Evolutionary conservation across 2,797 vertebrate species (phyloP).

Genomic region (Artibeus jamaicensis): DNA sequence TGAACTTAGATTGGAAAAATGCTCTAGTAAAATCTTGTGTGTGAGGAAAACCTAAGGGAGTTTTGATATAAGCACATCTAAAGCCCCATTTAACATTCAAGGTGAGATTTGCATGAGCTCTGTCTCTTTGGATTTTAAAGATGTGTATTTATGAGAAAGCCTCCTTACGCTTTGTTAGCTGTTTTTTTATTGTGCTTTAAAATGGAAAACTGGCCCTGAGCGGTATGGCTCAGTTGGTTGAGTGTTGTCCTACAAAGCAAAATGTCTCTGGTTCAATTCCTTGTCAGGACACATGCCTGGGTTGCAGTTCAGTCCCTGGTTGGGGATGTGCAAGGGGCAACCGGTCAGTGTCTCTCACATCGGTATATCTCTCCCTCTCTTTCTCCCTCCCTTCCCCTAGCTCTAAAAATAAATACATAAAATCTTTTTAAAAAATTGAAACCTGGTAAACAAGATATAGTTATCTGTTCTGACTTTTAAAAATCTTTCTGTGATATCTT

Average conservation of each 20-base stretch:
- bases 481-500: not conserved
- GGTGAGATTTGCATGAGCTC: conserved; percentile 3
- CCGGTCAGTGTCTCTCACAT: too few species aligned
- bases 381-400: too few species aligned
- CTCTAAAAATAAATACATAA: too few species aligned
- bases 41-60: not conserved
- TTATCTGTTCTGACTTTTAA: not conserved
- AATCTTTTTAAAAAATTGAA: too few species aligned
- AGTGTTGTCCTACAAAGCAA: too few species aligned
- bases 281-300: too few species aligned
- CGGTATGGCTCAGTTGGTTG: too few species aligned
- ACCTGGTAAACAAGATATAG: not conserved
- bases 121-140: conserved; percentile 28
- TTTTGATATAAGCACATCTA: not conserved
- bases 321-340: too few species aligned
- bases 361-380: too few species aligned
- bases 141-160: conserved; percentile 9
- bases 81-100: conserved; percentile 40
- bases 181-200: conserved; percentile 51
- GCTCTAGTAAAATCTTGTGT: not conserved
- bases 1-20: not conserved
- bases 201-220: not conserved
- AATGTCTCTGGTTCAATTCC: too few species aligned
- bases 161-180: not conserved
- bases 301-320: too few species aligned